These are phyloP conservation scores for Antechinus flavipes DNA, from an alignment of 2,113 vertebrate species.

Conservation along the genomic window DNA sequence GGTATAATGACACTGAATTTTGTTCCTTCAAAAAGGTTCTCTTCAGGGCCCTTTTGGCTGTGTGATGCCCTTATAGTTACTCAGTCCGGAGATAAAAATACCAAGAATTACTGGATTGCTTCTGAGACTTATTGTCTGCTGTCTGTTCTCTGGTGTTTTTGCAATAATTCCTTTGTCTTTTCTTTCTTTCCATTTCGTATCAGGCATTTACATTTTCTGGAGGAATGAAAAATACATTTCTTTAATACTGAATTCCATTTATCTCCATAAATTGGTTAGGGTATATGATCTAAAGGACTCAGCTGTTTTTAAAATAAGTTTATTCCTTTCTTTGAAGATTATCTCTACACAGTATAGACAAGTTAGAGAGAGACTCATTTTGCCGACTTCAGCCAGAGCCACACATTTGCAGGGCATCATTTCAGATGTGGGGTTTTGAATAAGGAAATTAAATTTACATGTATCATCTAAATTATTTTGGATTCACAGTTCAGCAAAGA, in stretches of 20 bases:
- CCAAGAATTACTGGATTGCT: constrained; percentile 22
- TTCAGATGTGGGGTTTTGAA: constrained; percentile 85
- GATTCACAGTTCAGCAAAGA: constrained; percentile 88
- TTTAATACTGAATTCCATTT: constrained; percentile 87
- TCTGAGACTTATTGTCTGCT: background rate
- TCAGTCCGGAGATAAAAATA: constrained; percentile 39
- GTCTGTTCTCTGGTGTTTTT: constrained; percentile 35
- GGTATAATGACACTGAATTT: constrained; percentile 16
- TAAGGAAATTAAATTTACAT: constrained; percentile 91
- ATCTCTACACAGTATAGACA: constrained; percentile 84
- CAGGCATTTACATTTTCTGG: constrained; percentile 83
- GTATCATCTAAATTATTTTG: constrained; percentile 88
- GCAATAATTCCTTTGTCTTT: constrained; percentile 61
- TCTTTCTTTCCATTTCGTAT: constrained; percentile 71
- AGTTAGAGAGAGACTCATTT: constrained; percentile 86
- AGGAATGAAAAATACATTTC: constrained; percentile 82
- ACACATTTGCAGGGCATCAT: constrained; percentile 81
- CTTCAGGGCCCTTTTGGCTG: background rate
- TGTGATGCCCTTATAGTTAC: background rate
- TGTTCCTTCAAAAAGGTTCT: constrained; percentile 5
- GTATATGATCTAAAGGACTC: constrained; percentile 87
- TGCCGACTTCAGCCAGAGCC: constrained; percentile 79
- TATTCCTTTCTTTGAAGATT: constrained; percentile 87
- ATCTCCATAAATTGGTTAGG: constrained; percentile 88
- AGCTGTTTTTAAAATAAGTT: constrained; percentile 88